Conservation (phyloP, 2,113 vertebrate genomes). For the Propithecus coquereli region DNA sequence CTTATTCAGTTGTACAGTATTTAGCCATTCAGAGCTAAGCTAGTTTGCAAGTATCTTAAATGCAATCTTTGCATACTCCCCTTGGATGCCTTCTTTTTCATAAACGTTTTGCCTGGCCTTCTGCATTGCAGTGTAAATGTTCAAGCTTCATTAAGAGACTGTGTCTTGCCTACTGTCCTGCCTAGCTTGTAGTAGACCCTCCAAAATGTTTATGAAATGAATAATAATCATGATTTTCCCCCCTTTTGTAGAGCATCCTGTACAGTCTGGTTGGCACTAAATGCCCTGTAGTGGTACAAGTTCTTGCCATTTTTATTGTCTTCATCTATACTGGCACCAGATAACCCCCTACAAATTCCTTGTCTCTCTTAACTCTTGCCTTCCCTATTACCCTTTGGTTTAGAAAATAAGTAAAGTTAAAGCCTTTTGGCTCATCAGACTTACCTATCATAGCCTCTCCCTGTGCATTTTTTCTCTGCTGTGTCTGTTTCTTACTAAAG, state of each 20-base stretch:
- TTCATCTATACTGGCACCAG: neutral
- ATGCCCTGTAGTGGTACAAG: neutral
- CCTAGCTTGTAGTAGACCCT: neutral
- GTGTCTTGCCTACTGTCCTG: neutral
- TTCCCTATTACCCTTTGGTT: neutral
- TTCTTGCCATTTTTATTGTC: neutral
- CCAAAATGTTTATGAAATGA: neutral
- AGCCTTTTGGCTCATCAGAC: neutral
- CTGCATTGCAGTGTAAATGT: neutral
- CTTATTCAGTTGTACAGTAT: neutral
- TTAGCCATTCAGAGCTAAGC: neutral
- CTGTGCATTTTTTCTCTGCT: neutral
- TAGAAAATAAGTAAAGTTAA: neutral
- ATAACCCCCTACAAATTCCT: neutral
- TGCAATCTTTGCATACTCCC: neutral
- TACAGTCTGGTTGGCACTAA: neutral
- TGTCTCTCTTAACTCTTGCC: neutral
- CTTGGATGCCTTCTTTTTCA: neutral
- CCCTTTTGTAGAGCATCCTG: neutral
- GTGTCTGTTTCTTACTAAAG: neutral
- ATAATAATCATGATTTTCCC: neutral
- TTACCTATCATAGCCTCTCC: neutral
- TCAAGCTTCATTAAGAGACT: neutral
- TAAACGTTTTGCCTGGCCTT: neutral
- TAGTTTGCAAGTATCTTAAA: neutral